These are phyloP conservation scores for Punctoribates punctum DNA, from an alignment of 2,888 invertebrate species.

Conservation along the genomic window DNA sequence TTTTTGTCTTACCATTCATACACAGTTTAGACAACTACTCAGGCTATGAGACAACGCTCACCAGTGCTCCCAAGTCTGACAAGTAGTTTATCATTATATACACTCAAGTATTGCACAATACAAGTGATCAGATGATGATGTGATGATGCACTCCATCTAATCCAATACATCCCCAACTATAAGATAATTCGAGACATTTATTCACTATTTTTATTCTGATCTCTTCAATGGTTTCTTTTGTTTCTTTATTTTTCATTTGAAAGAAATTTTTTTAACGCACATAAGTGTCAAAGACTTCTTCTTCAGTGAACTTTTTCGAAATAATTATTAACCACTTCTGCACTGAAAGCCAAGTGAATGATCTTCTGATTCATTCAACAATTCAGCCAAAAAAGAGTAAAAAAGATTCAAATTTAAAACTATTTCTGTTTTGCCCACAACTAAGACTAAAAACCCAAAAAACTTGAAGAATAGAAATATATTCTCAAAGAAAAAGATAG, in stretches of 20 bases:
- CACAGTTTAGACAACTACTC: not conserved
- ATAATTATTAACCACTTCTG: conserved; percentile 34
- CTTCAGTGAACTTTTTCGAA: conserved; percentile 17
- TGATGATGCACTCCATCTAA: conserved; percentile 24
- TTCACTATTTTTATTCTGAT: no score
- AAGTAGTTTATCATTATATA: conserved; percentile 30
- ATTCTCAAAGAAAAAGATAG: not conserved
- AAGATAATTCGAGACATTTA: not conserved
- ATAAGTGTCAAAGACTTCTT: conserved; percentile 36
- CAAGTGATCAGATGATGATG: conserved; percentile 3
- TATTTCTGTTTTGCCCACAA: conserved; percentile 27
- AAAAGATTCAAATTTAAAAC: conserved; percentile 26
- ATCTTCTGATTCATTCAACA: conserved; percentile 15
- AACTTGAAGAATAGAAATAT: not conserved
- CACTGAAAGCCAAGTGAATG: conserved; percentile 22
- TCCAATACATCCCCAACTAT: conserved; percentile 11
- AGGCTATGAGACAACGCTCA: not conserved
- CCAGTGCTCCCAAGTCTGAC: not conserved
- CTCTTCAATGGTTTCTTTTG: no score
- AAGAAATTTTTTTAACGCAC: not conserved
- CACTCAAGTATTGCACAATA: conserved; percentile 7
- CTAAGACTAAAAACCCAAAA: not conserved
- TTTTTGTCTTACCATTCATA: conserved; percentile 28
- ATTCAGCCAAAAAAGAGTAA: not conserved
- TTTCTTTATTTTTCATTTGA: not conserved